Conservation (phyloP, 2,113 vertebrate genomes). For the Mesitornis unicolor region DNA sequence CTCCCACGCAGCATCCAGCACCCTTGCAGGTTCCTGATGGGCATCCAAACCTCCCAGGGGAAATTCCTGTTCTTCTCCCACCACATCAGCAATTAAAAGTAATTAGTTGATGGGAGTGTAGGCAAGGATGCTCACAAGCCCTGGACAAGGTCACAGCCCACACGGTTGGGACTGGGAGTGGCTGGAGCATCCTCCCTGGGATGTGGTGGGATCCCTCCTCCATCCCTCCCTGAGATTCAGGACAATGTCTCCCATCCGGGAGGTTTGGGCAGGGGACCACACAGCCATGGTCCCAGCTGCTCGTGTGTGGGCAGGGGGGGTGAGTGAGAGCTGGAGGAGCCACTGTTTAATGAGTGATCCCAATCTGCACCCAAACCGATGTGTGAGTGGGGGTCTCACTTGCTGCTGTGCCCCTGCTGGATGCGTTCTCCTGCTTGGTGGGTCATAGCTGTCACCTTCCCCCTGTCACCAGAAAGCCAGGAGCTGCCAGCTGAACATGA, state of each 20-base stretch:
- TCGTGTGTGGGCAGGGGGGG: rapidly evolving
- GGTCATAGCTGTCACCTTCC: neutral
- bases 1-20: neutral
- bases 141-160: neutral
- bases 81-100: neutral
- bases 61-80: neutral
- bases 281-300: rapidly evolving
- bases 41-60: neutral
- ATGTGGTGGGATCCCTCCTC: neutral
- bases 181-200: neutral
- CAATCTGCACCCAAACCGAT: rapidly evolving
- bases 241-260: neutral
- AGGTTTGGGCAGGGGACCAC: neutral
- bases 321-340: rapidly evolving
- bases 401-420: neutral
- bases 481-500: neutral
- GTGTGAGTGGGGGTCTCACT: rapidly evolving
- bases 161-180: neutral
- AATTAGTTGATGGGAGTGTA: neutral
- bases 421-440: neutral
- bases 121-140: neutral
- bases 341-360: neutral
- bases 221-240: neutral
- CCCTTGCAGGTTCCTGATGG: rapidly evolving
- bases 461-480: neutral